Conservation (phyloP, 2,888 invertebrate genomes). For the Mamestra brassicae region DNA sequence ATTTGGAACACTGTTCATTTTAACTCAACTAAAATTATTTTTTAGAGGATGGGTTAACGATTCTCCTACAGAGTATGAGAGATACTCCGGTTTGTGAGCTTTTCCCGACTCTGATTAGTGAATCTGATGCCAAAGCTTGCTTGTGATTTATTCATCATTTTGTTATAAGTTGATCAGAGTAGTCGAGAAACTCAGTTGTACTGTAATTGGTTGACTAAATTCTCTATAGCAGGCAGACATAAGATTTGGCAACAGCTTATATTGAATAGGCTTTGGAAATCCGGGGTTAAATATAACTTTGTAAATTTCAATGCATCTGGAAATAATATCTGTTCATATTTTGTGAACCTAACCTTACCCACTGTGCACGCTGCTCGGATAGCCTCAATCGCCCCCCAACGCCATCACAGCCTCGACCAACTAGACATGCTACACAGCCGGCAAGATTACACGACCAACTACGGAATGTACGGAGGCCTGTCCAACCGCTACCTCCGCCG, state of each 20-base stretch:
- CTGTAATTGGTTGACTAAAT: not conserved
- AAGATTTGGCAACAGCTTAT: not conserved
- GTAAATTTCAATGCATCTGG: not conserved
- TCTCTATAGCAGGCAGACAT: not conserved
- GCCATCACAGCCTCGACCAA: constrained; percentile 88
- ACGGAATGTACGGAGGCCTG: constrained; percentile 77
- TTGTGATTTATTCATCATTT: too few species aligned
- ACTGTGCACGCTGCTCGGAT: constrained; percentile 85
- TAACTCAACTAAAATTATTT: not conserved
- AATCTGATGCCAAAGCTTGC: not conserved
- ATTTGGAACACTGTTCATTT: not conserved
- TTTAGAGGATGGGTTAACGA: not conserved
- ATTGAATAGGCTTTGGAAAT: not conserved
- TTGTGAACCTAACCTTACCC: constrained; percentile 32
- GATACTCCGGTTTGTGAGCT: not conserved
- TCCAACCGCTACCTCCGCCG: constrained; percentile 80
- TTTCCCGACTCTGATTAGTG: not conserved
- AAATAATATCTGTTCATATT: not conserved
- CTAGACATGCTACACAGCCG: constrained; percentile 87
- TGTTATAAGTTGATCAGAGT: too few species aligned
- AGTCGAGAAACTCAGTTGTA: not conserved
- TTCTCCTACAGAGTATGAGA: not conserved
- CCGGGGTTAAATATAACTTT: not conserved
- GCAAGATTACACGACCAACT: constrained; percentile 81
- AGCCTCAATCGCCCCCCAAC: constrained; percentile 79